phyloP scores from a whole-genome alignment of 2,797 vertebrate species.

The Darevskia mixta region DNA sequence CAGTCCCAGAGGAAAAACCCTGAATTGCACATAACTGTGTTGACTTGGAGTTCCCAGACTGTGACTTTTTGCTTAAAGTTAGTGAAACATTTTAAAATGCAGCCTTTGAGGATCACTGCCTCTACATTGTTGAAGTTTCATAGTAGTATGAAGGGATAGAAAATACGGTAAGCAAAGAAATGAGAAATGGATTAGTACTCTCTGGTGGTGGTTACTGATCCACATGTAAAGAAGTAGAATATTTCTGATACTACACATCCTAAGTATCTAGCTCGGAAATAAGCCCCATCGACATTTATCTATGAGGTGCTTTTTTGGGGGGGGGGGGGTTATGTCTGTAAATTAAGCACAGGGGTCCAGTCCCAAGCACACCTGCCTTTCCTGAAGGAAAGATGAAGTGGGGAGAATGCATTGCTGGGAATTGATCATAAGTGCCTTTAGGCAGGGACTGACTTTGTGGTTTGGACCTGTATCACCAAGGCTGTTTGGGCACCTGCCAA shows the following conservation, averaged over 20 bases:
- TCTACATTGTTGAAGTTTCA: neutral
- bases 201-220: neutral
- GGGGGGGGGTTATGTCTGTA: neutral
- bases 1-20: neutral
- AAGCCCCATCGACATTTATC: neutral
- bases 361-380: too few species aligned
- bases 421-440: too few species aligned
- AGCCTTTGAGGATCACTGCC: neutral
- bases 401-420: neutral
- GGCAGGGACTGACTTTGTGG: neutral
- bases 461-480: neutral
- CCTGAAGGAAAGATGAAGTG: neutral
- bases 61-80: neutral
- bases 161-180: neutral
- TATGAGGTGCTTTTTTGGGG: neutral
- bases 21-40: neutral
- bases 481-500: neutral
- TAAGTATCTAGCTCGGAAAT: neutral
- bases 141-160: neutral
- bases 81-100: neutral
- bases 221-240: neutral
- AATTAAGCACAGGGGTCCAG: neutral
- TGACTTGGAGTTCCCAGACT: neutral
- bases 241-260: neutral
- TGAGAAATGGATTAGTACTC: neutral